Base-by-base conservation (phyloP, 2,888 invertebrate genomes). In the Drosophila infuscata region DNA sequence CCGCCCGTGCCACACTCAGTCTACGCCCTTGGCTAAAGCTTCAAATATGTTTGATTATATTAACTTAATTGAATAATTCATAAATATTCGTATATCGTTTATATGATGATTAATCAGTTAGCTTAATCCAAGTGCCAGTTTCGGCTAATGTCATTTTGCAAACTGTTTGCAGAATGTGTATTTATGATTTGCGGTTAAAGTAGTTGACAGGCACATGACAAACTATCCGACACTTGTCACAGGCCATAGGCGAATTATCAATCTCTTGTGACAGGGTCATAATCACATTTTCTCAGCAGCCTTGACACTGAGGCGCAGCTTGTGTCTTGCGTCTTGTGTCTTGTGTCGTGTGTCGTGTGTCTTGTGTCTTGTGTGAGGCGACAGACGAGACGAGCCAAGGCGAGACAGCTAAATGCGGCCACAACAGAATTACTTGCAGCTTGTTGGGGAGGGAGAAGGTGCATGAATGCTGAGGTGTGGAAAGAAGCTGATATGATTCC, bases 401-500 rank as follows among this genome's bases (percentile, higher is more conserved):
- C 53, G 49, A 20, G 61, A 32, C 20, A 46, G n/a, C 51, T 43
- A 32, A 51, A 36, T 56, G 46, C 8, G 51, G 60, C 51, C 61
- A 62, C 65, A 59, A 52, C 57, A 63, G 49, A 36, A 62, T 67
- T 56, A 41, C 9, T 59, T 48, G 60, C 52, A 57, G 38, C 32
- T 57, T 49, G 53, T 58, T 25, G 17, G 25, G 29, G 52, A 17
- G 46, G 57, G 46, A 2, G 7, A 12, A 53, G 56, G 0, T 17
- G 33, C 53, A 57, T 20, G 30, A 49, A 65, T 49, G 54, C 35
- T 36, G 12, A 30, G 29, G 32, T 32, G 30, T 32, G 25, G 35
- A 30, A 46, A 74, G 78, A 79, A 65, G 73, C 74, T 87, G 89
- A 79, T 75, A 73, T 72, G 79, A 74, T 85, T 87, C 75, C 74